Evolutionary conservation across 1,140 invertebrate genomes (phyloP).

Genomic region (Andricus grossulariae): DNA sequence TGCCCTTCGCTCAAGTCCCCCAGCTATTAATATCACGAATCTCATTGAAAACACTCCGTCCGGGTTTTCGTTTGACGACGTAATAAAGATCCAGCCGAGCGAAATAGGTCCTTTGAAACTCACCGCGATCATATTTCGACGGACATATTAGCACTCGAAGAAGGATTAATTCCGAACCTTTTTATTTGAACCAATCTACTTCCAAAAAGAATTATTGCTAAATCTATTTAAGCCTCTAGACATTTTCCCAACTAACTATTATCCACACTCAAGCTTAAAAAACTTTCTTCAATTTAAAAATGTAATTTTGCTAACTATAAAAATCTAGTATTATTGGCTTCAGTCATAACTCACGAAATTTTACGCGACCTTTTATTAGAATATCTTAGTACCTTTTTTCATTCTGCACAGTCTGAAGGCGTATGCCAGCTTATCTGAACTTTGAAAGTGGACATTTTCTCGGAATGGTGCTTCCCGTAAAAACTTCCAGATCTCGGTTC

Average conservation of each 20-base stretch:
- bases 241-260: too few species aligned
- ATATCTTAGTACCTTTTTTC: conserved; percentile 22
- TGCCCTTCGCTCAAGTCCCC: conserved; percentile 33
- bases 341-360: conserved; percentile 24
- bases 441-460: conserved; percentile 28
- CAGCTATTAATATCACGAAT: conserved; percentile 57
- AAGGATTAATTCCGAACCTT: conserved; percentile 1
- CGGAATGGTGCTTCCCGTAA: conserved; percentile 20
- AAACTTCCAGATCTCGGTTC: conserved; percentile 21
- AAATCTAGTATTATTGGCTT: conserved; percentile 18
- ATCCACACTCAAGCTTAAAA: not conserved
- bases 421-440: conserved; percentile 27
- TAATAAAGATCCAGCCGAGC: conserved; percentile 46
- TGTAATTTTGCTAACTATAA: conserved; percentile 5
- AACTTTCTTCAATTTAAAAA: conserved; percentile 3
- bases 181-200: conserved; percentile 17
- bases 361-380: conserved; percentile 5
- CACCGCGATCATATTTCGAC: conserved; percentile 40
- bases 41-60: conserved; percentile 65
- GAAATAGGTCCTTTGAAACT: conserved; percentile 40
- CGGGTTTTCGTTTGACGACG: conserved; percentile 40
- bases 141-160: conserved; percentile 41
- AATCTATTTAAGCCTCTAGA: not conserved
- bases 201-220: not conserved
- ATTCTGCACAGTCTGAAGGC: not conserved